These are phyloP conservation scores for Epistrophella euchroma DNA, from an alignment of 2,888 invertebrate species.

Conservation along the genomic window DNA sequence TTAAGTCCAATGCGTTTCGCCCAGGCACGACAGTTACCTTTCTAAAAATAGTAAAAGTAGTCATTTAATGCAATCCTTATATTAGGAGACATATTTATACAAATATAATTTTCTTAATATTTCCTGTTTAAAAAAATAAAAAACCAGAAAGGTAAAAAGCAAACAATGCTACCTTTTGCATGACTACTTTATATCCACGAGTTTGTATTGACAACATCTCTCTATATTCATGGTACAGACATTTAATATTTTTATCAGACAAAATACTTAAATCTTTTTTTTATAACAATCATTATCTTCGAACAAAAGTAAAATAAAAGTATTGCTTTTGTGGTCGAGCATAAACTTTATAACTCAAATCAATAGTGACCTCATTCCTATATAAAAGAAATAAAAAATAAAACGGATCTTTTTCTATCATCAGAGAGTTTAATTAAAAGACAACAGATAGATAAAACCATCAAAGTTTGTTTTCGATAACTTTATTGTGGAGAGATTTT, in stretches of 20 bases:
- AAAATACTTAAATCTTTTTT: background rate
- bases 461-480: background rate
- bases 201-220: too few species aligned
- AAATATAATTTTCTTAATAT: too few species aligned
- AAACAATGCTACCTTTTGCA: too few species aligned
- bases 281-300: background rate
- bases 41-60: too few species aligned
- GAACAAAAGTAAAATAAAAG: background rate
- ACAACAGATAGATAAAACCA: background rate
- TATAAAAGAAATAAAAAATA: background rate
- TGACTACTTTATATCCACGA: too few species aligned
- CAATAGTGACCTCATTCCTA: background rate
- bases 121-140: too few species aligned
- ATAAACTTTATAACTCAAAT: background rate
- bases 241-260: background rate
- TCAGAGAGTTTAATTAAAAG: background rate
- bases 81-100: too few species aligned
- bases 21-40: too few species aligned
- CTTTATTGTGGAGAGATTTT: background rate
- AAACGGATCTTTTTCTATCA: background rate
- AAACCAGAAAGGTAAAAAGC: too few species aligned
- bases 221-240: background rate
- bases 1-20: too few species aligned
- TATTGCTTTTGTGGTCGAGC: background rate
- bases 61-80: too few species aligned